phyloP scores from a whole-genome alignment of 1,140 invertebrate genomes.

The Drosophila mayri region DNA sequence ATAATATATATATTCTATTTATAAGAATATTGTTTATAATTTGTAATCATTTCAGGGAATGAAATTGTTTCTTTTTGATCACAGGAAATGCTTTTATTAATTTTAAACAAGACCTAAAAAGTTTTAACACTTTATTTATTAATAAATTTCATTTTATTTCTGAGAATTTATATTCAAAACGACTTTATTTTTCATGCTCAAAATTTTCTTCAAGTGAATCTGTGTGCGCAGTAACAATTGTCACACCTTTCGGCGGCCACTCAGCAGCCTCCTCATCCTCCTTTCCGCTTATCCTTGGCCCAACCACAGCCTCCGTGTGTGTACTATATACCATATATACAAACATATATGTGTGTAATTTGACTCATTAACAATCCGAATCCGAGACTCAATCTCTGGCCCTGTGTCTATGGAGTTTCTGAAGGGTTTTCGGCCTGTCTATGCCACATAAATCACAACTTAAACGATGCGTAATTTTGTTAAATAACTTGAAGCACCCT shows the following conservation, averaged over 20 bases:
- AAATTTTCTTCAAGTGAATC: neutral
- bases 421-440: constrained; percentile 65
- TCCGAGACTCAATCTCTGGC: constrained; percentile 49
- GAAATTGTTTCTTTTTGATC: neutral
- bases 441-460: constrained; percentile 82
- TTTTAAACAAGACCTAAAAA: neutral
- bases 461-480: constrained; percentile 81
- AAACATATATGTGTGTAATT: constrained; percentile 74
- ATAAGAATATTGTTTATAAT: neutral
- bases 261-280: constrained; percentile 53
- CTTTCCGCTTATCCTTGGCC: neutral
- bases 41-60: neutral
- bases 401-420: constrained; percentile 31
- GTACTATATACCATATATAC: neutral
- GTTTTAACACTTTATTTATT: fast-evolving
- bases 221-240: constrained; percentile 69
- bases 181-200: neutral
- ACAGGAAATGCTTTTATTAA: neutral
- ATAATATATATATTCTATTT: neutral
- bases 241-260: constrained; percentile 82
- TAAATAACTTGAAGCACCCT: constrained; percentile 62
- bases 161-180: no score
- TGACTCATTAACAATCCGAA: constrained; percentile 82
- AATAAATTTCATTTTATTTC: fast-evolving
- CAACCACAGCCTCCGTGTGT: constrained; percentile 22